phyloP scores from a whole-genome alignment of 2,888 invertebrate genomes.

The Graphium colonna region DNA sequence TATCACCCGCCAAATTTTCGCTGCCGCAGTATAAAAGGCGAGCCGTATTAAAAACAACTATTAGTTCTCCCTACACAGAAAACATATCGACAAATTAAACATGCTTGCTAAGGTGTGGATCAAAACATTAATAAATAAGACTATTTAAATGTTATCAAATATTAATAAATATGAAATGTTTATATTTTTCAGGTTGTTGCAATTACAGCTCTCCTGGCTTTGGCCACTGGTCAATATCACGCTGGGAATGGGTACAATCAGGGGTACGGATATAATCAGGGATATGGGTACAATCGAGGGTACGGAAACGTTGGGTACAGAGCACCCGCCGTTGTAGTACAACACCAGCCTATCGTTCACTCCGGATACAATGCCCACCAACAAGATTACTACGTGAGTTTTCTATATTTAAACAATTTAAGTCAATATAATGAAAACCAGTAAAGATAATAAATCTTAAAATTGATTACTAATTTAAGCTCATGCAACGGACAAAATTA shows the following conservation, averaged over 20 bases:
- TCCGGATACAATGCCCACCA: slow-evolving; percentile 29
- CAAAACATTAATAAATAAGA: too few species aligned
- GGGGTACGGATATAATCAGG: background rate
- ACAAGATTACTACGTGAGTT: slow-evolving; percentile 24
- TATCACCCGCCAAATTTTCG: background rate
- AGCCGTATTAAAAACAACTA: background rate
- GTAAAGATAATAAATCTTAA: too few species aligned
- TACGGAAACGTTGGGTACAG: slow-evolving; percentile 21
- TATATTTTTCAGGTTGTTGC: slow-evolving; percentile 18
- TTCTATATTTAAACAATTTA: too few species aligned
- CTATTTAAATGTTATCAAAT: too few species aligned
- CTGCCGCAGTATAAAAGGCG: slow-evolving; percentile 7
- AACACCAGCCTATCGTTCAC: slow-evolving; percentile 23
- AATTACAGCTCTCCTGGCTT: slow-evolving; percentile 32
- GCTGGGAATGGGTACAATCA: too few species aligned
- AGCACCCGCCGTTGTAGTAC: slow-evolving; percentile 14
- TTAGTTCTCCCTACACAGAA: slow-evolving; percentile 2
- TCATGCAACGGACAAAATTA: too few species aligned
- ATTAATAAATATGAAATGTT: background rate
- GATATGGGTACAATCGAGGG: too few species aligned
- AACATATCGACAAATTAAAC: background rate
- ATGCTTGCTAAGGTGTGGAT: slow-evolving; percentile 3
- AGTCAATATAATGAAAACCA: too few species aligned
- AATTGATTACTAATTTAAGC: too few species aligned
- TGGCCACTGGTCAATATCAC: slow-evolving; percentile 23